These are phyloP conservation scores for Lithobius niger DNA, from an alignment of 1,140 invertebrate genomes.

Conservation along the genomic window DNA sequence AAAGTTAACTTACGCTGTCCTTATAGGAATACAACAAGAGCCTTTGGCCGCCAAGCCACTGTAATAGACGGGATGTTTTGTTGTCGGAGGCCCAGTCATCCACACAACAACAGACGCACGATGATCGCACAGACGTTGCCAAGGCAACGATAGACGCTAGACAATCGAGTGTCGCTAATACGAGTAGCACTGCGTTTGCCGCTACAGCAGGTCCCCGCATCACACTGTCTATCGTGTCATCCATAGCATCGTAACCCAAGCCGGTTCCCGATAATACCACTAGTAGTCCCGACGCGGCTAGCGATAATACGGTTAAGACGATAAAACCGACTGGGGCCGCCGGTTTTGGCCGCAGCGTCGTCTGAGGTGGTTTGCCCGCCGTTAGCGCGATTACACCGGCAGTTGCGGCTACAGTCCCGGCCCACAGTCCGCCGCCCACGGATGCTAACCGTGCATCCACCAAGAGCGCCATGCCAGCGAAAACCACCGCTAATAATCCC, in stretches of 20 bases:
- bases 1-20: too few relatives aligned
- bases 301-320: conserved; percentile 15
- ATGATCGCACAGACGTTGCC: too few relatives aligned
- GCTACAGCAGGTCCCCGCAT: conserved; percentile 15
- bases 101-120: too few relatives aligned
- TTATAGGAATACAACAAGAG: too few relatives aligned
- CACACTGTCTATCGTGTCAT: conserved; percentile 15
- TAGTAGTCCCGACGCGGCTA: conserved; percentile 20
- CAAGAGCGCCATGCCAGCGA: conserved; percentile 16
- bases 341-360: conserved; percentile 14
- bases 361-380: conserved; percentile 17
- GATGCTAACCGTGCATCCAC: conserved; percentile 17
- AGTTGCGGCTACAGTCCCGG: conserved; percentile 16
- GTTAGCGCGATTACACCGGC: conserved; percentile 19
- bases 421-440: conserved; percentile 21
- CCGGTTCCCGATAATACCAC: conserved; percentile 23
- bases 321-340: conserved; percentile 20
- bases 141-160: background rate
- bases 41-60: too few relatives aligned
- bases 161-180: conserved; percentile 12
- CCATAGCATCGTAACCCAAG: conserved; percentile 19
- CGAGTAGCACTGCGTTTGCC: conserved; percentile 14
- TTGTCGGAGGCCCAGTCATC: too few relatives aligned
- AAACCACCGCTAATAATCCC: conserved; percentile 15
- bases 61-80: too few relatives aligned